phyloP scores from a whole-genome alignment of 2,888 invertebrate genomes.

The Meandrusa payeni region DNA sequence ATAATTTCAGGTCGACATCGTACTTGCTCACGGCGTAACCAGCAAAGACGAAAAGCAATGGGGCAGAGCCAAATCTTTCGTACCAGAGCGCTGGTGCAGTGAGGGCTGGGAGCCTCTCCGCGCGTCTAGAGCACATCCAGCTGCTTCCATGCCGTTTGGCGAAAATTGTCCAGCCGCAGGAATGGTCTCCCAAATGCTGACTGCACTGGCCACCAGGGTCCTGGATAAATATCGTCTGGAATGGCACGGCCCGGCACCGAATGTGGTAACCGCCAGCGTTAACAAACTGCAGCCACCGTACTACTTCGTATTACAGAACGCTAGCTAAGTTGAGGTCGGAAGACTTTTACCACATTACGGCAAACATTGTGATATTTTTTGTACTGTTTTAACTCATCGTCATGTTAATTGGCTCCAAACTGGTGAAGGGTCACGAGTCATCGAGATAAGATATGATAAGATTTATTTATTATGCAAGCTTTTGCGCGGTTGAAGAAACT shows the following conservation, averaged over 20 bases:
- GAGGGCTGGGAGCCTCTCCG: conserved; percentile 58
- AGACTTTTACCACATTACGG: no score
- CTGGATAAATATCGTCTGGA: conserved; percentile 65
- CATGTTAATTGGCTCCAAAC: no score
- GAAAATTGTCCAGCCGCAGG: conserved; percentile 61
- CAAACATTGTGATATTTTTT: no score
- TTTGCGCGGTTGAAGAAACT: no score
- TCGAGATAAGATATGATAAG: no score
- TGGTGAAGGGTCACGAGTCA: no score
- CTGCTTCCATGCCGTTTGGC: conserved; percentile 62
- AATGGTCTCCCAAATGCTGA: conserved; percentile 52
- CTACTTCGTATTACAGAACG: conserved; percentile 68
- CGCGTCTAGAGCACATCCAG: conserved; percentile 57
- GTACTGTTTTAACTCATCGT: no score
- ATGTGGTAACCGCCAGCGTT: conserved; percentile 51
- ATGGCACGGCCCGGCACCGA: conserved; percentile 66
- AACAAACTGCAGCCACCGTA: conserved; percentile 64
- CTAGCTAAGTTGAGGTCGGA: no score
- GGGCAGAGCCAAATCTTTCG: conserved; percentile 62
- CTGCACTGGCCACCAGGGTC: conserved; percentile 48
- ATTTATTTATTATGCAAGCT: no score
- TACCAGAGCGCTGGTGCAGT: conserved; percentile 66
- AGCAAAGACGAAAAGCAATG: conserved; percentile 64
- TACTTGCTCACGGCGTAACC: conserved; percentile 64
- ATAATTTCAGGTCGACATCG: conserved; percentile 61